Evolutionary conservation across 2,113 vertebrate species (phyloP), one percentile per base, ranked within the genome.

Genomic region (Amphiprion ocellaris): DNA sequence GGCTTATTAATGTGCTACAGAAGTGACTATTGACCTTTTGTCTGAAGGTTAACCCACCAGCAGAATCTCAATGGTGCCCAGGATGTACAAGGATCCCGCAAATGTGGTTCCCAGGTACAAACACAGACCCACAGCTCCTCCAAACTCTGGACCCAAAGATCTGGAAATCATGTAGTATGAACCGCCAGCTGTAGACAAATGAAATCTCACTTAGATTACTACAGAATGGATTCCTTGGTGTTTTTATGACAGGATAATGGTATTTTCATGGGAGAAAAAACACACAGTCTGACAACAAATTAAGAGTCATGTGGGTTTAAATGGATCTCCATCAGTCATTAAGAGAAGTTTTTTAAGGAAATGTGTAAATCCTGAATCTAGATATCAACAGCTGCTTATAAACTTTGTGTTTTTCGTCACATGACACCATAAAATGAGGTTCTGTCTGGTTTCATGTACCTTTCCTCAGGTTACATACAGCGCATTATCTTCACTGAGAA

Each of bases 151-250:
- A 54, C 95, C 95, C 87, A 96, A 71, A 24, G 95, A 93, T 75
- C 95, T 91, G 68, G 95, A 96, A 76, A 96, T 96, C 94, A 96
- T 95, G 90, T 95, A 96, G 91, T 96, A 96, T 0, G 95, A 90
- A n/a, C 95, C 95, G 28, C 95, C 95, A 6, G 95, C 95, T 96
- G 60, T 41, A 17, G 59, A 64, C 61, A 84, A 63, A 33, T 24
- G 0, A 11, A 41, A 39, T 39, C 1, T 6, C 16, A 16, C 44
- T 84, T 67, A 60, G 44, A 44, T 21, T 5, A 16, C 37, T 7
- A 50, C 49, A 50, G 6, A 19, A 17, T 19, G 49, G 5, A 50
- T 50, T 50, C 14, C 15, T 50, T 19, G 49, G 49, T 19, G 4
- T n/a, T 37, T 37, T 37, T 37, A 5, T 7, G 7, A 37, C 33